phyloP scores from a whole-genome alignment of 2,797 vertebrate species.

The Hoplostethus mediterraneus region DNA sequence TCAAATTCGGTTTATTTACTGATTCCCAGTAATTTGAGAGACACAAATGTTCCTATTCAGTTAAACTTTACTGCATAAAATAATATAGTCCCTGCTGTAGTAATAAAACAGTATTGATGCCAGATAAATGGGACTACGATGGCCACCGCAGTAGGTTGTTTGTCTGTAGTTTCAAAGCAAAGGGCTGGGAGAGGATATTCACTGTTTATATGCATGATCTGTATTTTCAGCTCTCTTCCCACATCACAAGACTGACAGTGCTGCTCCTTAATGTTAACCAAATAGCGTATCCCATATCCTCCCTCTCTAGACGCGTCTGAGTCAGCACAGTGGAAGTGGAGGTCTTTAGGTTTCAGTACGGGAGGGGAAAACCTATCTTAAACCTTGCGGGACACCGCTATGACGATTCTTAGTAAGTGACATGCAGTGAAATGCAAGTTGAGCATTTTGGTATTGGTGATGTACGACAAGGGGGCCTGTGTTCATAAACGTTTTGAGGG shows the following conservation, averaged over 20 bases:
- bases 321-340: constrained; percentile 21
- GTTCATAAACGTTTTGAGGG: neutral
- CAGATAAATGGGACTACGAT: neutral
- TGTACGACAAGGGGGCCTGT: no score
- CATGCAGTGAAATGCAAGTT: no score
- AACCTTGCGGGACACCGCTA: neutral
- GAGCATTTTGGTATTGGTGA: neutral
- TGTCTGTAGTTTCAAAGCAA: neutral
- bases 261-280: constrained; percentile 42
- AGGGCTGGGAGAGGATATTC: neutral
- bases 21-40: no score
- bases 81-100: no score
- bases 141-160: neutral
- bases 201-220: constrained; percentile 23
- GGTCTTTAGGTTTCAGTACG: constrained; percentile 5
- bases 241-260: constrained; percentile 14
- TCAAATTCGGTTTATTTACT: no score
- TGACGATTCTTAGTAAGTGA: neutral
- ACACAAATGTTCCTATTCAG: no score
- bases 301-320: constrained; percentile 23
- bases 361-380: neutral
- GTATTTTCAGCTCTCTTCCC: constrained; percentile 25
- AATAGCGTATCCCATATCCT: constrained; percentile 3
- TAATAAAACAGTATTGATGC: neutral
- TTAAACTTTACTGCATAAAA: no score